phyloP scores from a whole-genome alignment of 2,888 invertebrate species.

The Rhopalosiphum nymphaeae region DNA sequence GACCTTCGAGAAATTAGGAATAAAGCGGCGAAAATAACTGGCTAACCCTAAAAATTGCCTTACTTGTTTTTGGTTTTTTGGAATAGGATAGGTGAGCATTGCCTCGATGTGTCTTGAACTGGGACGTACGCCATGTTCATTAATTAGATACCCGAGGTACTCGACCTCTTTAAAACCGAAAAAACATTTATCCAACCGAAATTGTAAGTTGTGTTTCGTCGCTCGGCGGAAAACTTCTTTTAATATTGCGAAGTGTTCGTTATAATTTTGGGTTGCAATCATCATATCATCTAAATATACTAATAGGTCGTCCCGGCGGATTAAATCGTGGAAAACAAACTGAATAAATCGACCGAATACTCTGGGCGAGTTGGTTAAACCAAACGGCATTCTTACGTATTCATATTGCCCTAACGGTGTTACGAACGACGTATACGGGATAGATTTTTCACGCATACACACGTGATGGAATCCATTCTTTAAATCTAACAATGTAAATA shows the following conservation, averaged over 20 bases:
- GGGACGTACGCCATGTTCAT: conserved; percentile 30
- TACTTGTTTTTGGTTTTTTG: not conserved
- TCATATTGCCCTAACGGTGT: not conserved
- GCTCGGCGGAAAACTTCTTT: conserved; percentile 68
- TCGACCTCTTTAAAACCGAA: conserved; percentile 49
- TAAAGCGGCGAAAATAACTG: not conserved
- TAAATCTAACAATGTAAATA: not conserved
- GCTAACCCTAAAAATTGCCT: not conserved
- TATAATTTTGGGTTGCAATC: conserved; percentile 66
- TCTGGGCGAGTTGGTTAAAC: conserved; percentile 43
- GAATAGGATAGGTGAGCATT: conserved; percentile 53
- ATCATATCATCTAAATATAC: conserved; percentile 68
- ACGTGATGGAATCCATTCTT: not conserved
- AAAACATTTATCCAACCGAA: conserved; percentile 64
- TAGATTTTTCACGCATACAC: not conserved
- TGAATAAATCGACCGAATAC: conserved; percentile 66
- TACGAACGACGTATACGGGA: not conserved
- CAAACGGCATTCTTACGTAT: conserved; percentile 27
- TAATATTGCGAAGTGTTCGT: conserved; percentile 68
- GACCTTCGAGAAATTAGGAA: not conserved
- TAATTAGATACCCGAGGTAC: conserved; percentile 56
- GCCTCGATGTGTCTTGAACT: conserved; percentile 51
- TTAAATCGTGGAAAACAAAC: conserved; percentile 68
- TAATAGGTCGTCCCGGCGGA: conserved; percentile 67
- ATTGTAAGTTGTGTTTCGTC: conserved; percentile 54